A percentile compares a stretch with the other conserved stretches of the same genome.
phyloP scores from a whole-genome alignment of 2,888 invertebrate species.

The Eristalis pertinax region DNA sequence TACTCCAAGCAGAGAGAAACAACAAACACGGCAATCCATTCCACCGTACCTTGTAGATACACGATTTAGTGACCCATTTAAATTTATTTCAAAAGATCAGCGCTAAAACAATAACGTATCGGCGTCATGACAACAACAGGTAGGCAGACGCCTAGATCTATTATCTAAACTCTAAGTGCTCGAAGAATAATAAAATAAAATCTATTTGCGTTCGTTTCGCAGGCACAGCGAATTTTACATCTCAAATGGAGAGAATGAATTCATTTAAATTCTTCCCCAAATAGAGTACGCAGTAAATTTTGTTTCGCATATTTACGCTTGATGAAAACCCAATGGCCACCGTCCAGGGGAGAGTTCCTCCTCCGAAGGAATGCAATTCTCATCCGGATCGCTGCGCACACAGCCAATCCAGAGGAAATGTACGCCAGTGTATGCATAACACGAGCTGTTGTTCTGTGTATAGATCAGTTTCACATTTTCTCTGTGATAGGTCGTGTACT shows the following conservation, averaged over 20 bases:
- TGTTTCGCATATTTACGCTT: no score
- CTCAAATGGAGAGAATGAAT: background rate
- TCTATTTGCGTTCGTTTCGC: constrained; percentile 20
- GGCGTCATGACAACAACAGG: background rate
- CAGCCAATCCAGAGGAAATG: background rate
- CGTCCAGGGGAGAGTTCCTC: background rate
- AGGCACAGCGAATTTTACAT: background rate
- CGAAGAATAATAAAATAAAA: background rate
- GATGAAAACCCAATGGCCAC: constrained; percentile 12
- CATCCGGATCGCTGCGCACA: background rate
- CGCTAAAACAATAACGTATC: background rate
- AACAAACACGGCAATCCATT: background rate
- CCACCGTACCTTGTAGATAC: background rate
- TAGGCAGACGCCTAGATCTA: background rate
- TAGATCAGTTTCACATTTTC: constrained; percentile 42
- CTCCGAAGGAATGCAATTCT: constrained; percentile 19
- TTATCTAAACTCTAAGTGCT: background rate
- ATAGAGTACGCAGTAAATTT: constrained; percentile 26
- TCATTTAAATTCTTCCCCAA: constrained; percentile 19
- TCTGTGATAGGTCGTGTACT: constrained; percentile 39
- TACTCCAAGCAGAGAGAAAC: background rate
- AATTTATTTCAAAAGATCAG: background rate
- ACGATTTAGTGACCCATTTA: background rate
- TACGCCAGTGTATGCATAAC: background rate
- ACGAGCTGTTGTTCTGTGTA: constrained; percentile 2